These are phyloP conservation scores for Morus bassanus DNA, from an alignment of 2,797 vertebrate genomes.

Conservation along the genomic window DNA sequence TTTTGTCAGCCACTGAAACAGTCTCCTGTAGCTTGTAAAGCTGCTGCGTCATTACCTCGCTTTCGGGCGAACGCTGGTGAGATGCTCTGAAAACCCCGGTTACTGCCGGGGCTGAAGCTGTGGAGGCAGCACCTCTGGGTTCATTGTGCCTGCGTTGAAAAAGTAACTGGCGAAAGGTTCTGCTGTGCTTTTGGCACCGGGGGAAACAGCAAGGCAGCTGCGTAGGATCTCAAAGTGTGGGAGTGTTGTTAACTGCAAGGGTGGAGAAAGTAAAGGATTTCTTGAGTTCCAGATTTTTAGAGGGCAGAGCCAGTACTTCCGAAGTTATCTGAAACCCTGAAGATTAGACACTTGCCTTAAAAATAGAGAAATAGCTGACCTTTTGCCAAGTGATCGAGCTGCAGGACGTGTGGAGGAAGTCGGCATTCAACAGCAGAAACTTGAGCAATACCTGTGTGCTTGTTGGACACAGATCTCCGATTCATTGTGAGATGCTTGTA, in stretches of 20 bases:
- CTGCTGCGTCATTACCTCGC: not conserved
- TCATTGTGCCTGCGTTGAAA: not conserved
- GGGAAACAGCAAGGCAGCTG: not conserved
- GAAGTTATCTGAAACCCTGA: not conserved
- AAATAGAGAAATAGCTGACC: not conserved
- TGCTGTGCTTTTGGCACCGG: not conserved
- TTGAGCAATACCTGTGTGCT: not conserved
- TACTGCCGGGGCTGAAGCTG: not conserved
- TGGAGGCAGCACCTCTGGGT: not conserved
- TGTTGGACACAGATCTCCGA: not conserved
- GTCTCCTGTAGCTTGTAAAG: not conserved
- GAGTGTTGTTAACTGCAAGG: not conserved
- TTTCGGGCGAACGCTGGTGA: not conserved
- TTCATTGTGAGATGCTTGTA: fast-evolving
- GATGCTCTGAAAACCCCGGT: not conserved
- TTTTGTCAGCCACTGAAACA: not conserved
- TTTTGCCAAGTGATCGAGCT: not conserved
- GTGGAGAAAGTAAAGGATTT: not conserved
- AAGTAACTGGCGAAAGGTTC: too few relatives aligned
- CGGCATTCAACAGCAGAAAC: not conserved
- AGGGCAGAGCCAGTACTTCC: not conserved
- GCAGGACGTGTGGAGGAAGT: not conserved
- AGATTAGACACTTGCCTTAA: not conserved
- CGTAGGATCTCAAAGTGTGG: fast-evolving
- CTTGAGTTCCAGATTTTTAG: not conserved